A percentile compares a stretch with the other conserved stretches of the same genome.
These are phyloP conservation scores for Drosophila sordidula DNA, from an alignment of 2,888 invertebrate species.

Conservation along the genomic window DNA sequence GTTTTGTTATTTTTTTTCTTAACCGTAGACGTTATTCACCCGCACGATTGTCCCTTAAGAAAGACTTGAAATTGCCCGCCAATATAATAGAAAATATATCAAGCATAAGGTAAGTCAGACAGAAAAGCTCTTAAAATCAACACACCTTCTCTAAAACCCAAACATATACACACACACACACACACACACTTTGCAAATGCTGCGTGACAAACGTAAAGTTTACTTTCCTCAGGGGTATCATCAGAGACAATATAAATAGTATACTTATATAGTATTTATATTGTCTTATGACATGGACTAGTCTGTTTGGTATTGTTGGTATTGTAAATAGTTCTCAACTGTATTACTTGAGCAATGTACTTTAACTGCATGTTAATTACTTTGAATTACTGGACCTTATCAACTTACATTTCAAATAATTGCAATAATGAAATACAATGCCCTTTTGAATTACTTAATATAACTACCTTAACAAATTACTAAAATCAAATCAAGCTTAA, in stretches of 20 bases:
- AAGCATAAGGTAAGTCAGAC: constrained; percentile 89
- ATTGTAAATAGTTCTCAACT: neutral
- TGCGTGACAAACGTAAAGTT: neutral
- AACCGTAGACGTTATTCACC: constrained; percentile 92
- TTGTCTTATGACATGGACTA: too few relatives aligned
- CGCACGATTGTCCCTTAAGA: constrained; percentile 92
- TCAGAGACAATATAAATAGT: too few relatives aligned
- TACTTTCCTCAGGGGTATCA: neutral
- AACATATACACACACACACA: constrained; percentile 12
- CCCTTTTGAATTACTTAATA: too few relatives aligned
- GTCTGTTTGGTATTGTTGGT: neutral
- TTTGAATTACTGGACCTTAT: neutral
- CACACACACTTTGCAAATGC: constrained; percentile 23
- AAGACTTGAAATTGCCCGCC: constrained; percentile 92
- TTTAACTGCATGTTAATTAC: neutral
- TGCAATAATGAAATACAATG: too few relatives aligned
- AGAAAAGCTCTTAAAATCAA: constrained; percentile 17
- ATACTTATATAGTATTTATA: too few relatives aligned
- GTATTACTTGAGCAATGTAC: neutral
- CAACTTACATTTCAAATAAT: neutral
- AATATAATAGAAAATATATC: constrained; percentile 91
- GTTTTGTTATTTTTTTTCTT: constrained; percentile 58
- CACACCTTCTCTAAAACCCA: constrained; percentile 15
- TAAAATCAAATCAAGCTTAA: too few relatives aligned
- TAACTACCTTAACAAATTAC: too few relatives aligned